Evolutionary conservation across 2,888 invertebrate species (phyloP).

Genomic region (Athalia cordata): DNA sequence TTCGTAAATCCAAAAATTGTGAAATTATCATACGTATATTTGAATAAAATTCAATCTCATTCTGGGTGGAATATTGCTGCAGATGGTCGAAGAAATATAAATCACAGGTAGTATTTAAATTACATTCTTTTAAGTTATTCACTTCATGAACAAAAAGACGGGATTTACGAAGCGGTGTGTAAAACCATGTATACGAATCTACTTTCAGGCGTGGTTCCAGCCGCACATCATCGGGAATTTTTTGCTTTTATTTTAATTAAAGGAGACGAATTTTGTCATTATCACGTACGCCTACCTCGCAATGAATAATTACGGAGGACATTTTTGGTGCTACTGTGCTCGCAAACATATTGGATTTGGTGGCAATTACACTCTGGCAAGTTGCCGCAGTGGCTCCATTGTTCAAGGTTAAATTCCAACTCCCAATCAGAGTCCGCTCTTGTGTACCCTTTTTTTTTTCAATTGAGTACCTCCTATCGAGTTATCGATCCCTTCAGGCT

Average conservation of each 20-base stretch:
- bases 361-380: constrained; percentile 37
- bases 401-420: constrained; percentile 37
- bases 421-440: constrained; percentile 23
- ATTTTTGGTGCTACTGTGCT: not conserved
- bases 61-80: too few relatives aligned
- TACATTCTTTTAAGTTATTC: too few relatives aligned
- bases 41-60: too few relatives aligned
- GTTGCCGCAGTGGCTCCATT: constrained; percentile 30
- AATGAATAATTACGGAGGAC: not conserved
- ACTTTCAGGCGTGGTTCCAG: constrained; percentile 25
- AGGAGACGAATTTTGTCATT: not conserved
- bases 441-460: constrained; percentile 1
- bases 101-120: too few relatives aligned
- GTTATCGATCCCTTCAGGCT: constrained; percentile 34
- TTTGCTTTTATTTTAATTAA: not conserved
- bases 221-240: not conserved
- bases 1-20: too few relatives aligned
- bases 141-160: constrained; percentile 22
- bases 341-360: constrained; percentile 1
- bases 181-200: constrained; percentile 23
- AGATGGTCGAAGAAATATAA: too few relatives aligned
- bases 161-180: constrained; percentile 3
- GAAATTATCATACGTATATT: too few relatives aligned
- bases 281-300: constrained; percentile 11
- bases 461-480: constrained; percentile 30